Conservation (phyloP, 2,113 vertebrate genomes). For the Caranx melampygus region DNA sequence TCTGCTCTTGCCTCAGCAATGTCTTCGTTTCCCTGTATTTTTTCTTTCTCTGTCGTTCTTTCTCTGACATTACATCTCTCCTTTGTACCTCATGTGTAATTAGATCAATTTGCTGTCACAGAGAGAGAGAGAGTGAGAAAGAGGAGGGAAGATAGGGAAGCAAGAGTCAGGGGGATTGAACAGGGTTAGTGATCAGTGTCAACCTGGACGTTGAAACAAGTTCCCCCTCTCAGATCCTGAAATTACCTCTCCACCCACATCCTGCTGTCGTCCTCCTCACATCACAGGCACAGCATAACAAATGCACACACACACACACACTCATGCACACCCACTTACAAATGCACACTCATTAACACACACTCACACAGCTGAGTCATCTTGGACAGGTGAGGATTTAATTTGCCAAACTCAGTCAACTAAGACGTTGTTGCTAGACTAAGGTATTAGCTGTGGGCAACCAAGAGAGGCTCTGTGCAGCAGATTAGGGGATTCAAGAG, state of each 20-base stretch:
- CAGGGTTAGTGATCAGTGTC: slow-evolving; percentile 51
- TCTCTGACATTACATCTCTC: slow-evolving; percentile 33
- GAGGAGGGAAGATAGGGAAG: neutral
- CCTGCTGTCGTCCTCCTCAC: slow-evolving; percentile 25
- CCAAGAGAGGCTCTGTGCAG: slow-evolving; percentile 22
- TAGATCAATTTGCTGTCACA: slow-evolving; percentile 54
- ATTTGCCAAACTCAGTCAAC: slow-evolving; percentile 65
- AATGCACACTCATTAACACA: slow-evolving; percentile 24
- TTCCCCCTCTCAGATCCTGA: slow-evolving; percentile 32
- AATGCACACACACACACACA: slow-evolving; percentile 8
- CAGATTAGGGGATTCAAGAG: slow-evolving; percentile 57
- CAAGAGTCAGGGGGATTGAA: slow-evolving; percentile 6
- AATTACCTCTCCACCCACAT: slow-evolving; percentile 39
- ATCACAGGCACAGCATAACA: slow-evolving; percentile 31
- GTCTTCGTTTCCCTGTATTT: slow-evolving; percentile 28
- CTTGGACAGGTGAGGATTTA: slow-evolving; percentile 71
- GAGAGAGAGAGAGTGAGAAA: neutral
- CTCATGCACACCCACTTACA: neutral
- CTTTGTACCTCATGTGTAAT: slow-evolving; percentile 46
- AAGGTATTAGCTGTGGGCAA: slow-evolving; percentile 40
- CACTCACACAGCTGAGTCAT: slow-evolving; percentile 15
- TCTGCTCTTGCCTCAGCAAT: slow-evolving; percentile 24
- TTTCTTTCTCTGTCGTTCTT: slow-evolving; percentile 25
- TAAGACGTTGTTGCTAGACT: slow-evolving; percentile 51
- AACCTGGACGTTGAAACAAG: slow-evolving; percentile 48